Evolutionary conservation across 2,888 invertebrate species (phyloP), one percentile per base, ranked within the genome.

Genomic region (Tenthredo mesomela): DNA sequence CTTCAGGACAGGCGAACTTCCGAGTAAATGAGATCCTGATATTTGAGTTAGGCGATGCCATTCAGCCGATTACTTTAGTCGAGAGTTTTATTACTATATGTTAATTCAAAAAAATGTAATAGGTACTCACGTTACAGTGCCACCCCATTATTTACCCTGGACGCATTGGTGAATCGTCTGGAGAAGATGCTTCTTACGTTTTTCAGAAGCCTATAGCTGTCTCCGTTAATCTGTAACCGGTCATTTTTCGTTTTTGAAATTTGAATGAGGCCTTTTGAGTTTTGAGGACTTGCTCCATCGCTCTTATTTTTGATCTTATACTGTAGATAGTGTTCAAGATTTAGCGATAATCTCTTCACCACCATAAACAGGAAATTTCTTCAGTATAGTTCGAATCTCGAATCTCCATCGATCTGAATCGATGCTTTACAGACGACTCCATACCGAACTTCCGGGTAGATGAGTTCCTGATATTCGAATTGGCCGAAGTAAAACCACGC

Each of bases 41-140:
- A 43, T 43, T 43, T 10, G 2, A 47, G 47, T 12, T 47, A 47
- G 47, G 47, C 15, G 40, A 43, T 43, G 3, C 47, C 3, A 47
- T 47, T 33, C 50, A 77, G 0, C 54, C 54, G 33, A 77, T 77
- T 33, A 77, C 21, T 40, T 3, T 61, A 80, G 7, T 21, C 33
- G n/a, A 50, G 18, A 78, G 12, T 33, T 18, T 15, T 18, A 21
- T n/a, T 47, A 15, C 80, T 65, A 1, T 33, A 33, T 2, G 84
- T 86, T 86, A 84, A 75, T 86, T 84, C 82, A 80, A 84, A 84
- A 86, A 84, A 85, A 85, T 43, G 91, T 95, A 87, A 50, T 87
- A n/a, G n/a, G n/a, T n/a, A 98, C 98, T 98, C 96, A 98, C 98
- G 98, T 93, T 97, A 97, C 94, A 98, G 95, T 94, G 98, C 98